Base-by-base conservation (phyloP, 2,888 invertebrate species). In the Ctenicera cuprea region DNA sequence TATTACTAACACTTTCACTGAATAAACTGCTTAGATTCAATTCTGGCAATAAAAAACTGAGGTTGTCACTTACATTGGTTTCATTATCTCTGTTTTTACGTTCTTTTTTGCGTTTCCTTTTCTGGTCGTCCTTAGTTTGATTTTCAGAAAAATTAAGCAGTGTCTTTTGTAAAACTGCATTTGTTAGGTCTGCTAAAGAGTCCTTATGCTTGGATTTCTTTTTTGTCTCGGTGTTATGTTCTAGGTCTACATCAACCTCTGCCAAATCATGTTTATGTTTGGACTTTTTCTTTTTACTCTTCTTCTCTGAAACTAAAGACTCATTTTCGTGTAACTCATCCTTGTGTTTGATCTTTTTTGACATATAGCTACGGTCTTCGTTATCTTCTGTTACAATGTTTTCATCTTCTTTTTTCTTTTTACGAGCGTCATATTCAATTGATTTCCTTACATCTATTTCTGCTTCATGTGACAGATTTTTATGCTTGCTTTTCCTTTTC, bases 11-110 rank as follows among this genome's bases (percentile, higher is more conserved):
- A 20, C 7, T 18, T 8, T 26, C 45, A 16, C 16, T 45, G 41
- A 67, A 57, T 11, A 69, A 41, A 14, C n/a, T 8, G 20, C 12
- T 12, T 8, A 69, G 16, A 22, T 69, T 48, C 20, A 69, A 18
- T 14, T 69, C 61, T 12, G 61, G 57, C 8, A 57, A n/a, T 2
- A 18, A 48, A 8, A 20, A 33, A 18, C 30, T 18, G 9, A 59
- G 30, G 3, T 20, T 7, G 7, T 26, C 41, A 12, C 12, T 22
- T 11, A 3, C 26, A 12, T 30, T 9, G 14, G n/a, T n/a, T n/a
- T n/a, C n/a, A n/a, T 41, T 26, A 22, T 22, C 12, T 30, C 41
- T 45, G 20, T n/a, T 26, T 50, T 41, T 38, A 0, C 33, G 22
- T 33, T 50, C 11, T 18, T 65, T 65, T 12, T 52, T 14, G n/a